Percentiles rank a stretch among this genome's conserved stretches.
These are phyloP conservation scores for Triplophysa rosa DNA, from an alignment of 2,113 vertebrate species.

Conservation along the genomic window DNA sequence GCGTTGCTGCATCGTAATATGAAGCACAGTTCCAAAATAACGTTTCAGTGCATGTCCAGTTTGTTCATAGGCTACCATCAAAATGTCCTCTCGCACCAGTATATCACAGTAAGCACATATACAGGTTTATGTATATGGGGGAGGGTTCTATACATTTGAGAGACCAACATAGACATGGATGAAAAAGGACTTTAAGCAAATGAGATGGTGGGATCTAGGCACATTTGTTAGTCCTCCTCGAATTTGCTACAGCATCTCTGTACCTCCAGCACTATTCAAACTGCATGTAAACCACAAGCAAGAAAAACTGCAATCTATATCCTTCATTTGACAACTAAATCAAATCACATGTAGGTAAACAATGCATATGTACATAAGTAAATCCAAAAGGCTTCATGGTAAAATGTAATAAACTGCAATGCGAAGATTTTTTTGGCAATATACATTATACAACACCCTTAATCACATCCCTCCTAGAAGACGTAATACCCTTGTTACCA, in stretches of 20 bases:
- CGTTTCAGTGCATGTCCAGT: neutral
- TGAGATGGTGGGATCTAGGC: constrained; percentile 66
- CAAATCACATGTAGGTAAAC: constrained; percentile 35
- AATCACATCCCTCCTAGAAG: neutral
- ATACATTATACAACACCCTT: constrained; percentile 46
- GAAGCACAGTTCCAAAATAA: neutral
- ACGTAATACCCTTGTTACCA: constrained; percentile 66
- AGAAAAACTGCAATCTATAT: constrained; percentile 8
- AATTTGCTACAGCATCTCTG: constrained; percentile 46
- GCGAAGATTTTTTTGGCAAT: constrained; percentile 28
- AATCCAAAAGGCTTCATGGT: constrained; percentile 51
- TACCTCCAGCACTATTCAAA: constrained; percentile 18
- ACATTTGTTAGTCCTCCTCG: constrained; percentile 58
- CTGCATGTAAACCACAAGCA: constrained; percentile 31
- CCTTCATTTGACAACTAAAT: constrained; percentile 24
- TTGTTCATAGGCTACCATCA: constrained; percentile 37
- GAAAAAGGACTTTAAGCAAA: constrained; percentile 20
- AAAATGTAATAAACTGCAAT: constrained; percentile 37
- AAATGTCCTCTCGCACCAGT: constrained; percentile 7
- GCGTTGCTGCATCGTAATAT: neutral
- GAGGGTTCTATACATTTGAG: neutral
- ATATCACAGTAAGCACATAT: constrained; percentile 24
- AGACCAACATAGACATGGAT: neutral
- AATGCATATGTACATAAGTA: constrained; percentile 42
- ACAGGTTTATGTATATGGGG: neutral